Evolutionary conservation across 2,888 invertebrate genomes (phyloP).

Genomic region (Dermolepida albohirtum): DNA sequence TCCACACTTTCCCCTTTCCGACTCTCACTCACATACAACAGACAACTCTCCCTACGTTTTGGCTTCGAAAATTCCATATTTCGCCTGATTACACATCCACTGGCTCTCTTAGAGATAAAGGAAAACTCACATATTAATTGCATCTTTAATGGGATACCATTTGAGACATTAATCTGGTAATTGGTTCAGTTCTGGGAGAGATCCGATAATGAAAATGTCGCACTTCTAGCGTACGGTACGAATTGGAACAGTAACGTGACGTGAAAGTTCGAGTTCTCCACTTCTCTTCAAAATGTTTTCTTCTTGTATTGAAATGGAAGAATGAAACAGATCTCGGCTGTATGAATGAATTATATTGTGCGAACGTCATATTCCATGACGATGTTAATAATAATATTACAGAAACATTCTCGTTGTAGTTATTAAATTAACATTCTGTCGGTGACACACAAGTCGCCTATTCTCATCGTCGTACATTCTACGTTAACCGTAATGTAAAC

Average conservation of each 20-base stretch:
- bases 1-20: constrained; percentile 33
- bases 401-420: constrained; percentile 2
- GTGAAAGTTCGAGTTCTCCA: constrained; percentile 1
- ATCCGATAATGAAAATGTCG: constrained; percentile 56
- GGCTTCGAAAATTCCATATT: constrained; percentile 53
- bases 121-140: constrained; percentile 61
- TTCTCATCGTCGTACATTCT: constrained; percentile 6
- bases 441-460: constrained; percentile 34
- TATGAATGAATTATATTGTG: neutral
- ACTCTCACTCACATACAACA: constrained; percentile 17
- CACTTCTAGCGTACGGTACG: constrained; percentile 49
- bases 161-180: constrained; percentile 58
- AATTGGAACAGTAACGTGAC: constrained; percentile 23
- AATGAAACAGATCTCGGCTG: constrained; percentile 8
- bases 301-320: neutral
- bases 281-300: neutral
- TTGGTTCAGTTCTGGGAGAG: constrained; percentile 52
- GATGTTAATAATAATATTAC: constrained; percentile 9
- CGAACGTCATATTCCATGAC: constrained; percentile 3
- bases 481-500: constrained; percentile 1
- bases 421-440: constrained; percentile 41
- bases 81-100: constrained; percentile 59
- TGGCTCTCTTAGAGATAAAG: constrained; percentile 53
- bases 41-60: constrained; percentile 12
- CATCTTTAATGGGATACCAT: constrained; percentile 59